These are phyloP conservation scores for Babyrousa celebensis DNA, from an alignment of 2,797 vertebrate genomes.

Conservation along the genomic window DNA sequence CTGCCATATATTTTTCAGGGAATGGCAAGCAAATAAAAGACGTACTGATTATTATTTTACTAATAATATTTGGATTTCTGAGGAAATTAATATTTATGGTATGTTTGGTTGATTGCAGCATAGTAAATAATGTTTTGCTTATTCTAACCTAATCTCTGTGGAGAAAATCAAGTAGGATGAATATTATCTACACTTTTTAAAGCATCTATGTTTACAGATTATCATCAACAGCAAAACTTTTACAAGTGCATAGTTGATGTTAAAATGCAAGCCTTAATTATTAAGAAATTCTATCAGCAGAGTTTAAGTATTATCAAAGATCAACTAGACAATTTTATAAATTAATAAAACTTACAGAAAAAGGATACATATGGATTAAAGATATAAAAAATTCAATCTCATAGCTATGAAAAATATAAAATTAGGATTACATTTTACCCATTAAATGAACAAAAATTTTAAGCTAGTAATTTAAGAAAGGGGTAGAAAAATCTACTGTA, in stretches of 20 bases:
- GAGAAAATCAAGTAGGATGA: conserved; percentile 19
- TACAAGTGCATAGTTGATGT: background rate
- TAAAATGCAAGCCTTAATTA: conserved; percentile 30
- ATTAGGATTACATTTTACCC: background rate
- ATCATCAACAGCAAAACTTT: background rate
- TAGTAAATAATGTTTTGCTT: conserved; percentile 13
- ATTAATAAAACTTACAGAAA: background rate
- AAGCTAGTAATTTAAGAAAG: background rate
- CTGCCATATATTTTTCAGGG: background rate
- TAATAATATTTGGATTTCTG: conserved; percentile 2
- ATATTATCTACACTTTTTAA: background rate
- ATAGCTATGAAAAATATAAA: background rate
- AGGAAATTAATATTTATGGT: conserved; percentile 19
- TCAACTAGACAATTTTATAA: background rate
- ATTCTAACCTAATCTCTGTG: background rate
- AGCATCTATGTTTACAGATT: background rate
- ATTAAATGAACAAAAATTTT: background rate
- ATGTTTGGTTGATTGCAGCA: background rate
- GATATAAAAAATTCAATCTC: background rate
- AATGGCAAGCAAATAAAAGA: background rate
- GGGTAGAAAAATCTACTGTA: background rate
- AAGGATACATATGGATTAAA: background rate
- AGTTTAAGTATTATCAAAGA: background rate
- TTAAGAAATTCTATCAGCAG: background rate
- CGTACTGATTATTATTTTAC: background rate